Evolutionary conservation across 2,888 invertebrate species (phyloP), one percentile per base, ranked within the genome.

Genomic region (Xanthia togata): DNA sequence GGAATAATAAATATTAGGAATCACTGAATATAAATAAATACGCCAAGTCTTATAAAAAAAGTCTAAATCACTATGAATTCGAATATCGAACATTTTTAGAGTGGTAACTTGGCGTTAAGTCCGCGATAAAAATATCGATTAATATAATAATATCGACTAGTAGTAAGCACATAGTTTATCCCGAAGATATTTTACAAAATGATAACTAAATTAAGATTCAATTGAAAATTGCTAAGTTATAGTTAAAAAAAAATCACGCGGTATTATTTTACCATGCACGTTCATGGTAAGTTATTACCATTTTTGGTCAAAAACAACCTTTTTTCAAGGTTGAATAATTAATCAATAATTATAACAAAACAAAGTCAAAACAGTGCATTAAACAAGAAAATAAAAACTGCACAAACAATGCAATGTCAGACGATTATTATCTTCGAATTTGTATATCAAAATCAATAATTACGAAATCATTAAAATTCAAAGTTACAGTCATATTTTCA

Each of bases 201-300:
- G 68, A 74, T 55, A 9, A 41, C 76, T 63, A 70, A 75, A 79
- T 71, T 59, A 70, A 82, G 69, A 79, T 73, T 75, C 57, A 80
- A 80, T 75, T 78, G 71, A 60, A 89, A 72, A 86, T 73, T 87
- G 82, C 82, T 85, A 87, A 83, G 85, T 87, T 84, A 83, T 63
- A 77, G 74, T 79, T 84, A 67, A 78, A 70, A 78, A 82, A n/a
- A 89, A 90, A 89, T 82, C 91, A 90, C 90, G 91, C 91, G 85
- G 57, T 74, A 72, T 86, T 69, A 68, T 47, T 59, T 72, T 74
- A 83, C 83, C 87, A 89, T 88, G 88, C 90, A 80, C 68, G 76
- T 74, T 64, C 78, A 88, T 88, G 89, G 89, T 90, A 90, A 78
- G 38, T 70, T 73, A 72, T 70, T 88, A 90, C 90, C 87, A 89